Conservation (phyloP, 2,797 vertebrate genomes). For the Tolypeutes matacus region DNA sequence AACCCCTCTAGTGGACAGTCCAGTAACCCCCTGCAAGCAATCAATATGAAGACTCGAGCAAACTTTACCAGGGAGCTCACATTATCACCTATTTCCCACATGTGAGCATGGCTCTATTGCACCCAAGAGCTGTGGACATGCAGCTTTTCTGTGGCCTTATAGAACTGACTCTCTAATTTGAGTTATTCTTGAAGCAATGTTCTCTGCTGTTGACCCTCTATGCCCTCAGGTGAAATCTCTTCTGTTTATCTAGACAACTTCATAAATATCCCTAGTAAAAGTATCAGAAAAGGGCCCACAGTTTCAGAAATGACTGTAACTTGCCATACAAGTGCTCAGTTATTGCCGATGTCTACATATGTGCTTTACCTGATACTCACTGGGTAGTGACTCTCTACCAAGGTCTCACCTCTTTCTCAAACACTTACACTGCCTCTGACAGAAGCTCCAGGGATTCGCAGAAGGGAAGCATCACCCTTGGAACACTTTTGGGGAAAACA, state of each 20-base stretch:
- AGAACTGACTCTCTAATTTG: background rate
- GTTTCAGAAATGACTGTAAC: background rate
- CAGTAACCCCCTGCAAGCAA: background rate
- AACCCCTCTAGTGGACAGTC: background rate
- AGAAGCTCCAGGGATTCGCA: background rate
- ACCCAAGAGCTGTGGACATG: background rate
- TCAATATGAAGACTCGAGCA: background rate
- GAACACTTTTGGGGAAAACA: background rate
- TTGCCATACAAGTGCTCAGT: background rate
- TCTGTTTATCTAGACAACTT: background rate
- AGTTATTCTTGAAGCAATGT: background rate
- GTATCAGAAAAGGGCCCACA: background rate
- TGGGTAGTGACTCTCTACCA: background rate
- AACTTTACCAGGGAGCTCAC: background rate
- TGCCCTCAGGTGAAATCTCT: background rate
- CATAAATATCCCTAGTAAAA: background rate
- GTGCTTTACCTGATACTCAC: background rate
- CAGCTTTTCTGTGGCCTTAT: background rate
- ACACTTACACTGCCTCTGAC: background rate
- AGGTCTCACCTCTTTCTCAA: background rate
- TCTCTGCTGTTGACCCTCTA: background rate
- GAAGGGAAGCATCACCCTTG: background rate
- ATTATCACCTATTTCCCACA: background rate
- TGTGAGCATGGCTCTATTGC: background rate
- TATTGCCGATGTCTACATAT: background rate